phyloP scores from a whole-genome alignment of 2,113 vertebrate genomes.

The Odobenus rosmarus region DNA sequence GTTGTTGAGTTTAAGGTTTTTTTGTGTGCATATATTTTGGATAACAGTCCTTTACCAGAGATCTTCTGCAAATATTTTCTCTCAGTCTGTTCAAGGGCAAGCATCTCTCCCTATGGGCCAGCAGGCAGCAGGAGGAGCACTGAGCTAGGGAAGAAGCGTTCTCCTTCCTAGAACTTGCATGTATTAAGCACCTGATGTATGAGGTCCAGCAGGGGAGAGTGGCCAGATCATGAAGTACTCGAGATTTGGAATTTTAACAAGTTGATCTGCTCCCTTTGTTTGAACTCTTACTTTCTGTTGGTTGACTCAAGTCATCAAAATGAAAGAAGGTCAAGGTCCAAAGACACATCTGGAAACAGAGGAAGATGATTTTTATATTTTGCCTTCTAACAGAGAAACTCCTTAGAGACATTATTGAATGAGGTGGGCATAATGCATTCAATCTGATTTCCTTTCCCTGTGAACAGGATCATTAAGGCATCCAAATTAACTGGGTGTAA shows the following conservation, averaged over 20 bases:
- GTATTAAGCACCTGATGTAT: not conserved
- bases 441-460: slow-evolving; percentile 22
- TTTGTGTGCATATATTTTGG: not conserved
- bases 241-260: not conserved
- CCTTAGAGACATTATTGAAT: slow-evolving; percentile 19
- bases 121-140: not conserved
- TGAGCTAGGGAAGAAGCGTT: accelerated
- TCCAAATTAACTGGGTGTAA: slow-evolving; percentile 70
- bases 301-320: not conserved
- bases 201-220: not conserved
- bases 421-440: slow-evolving; percentile 24
- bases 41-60: not conserved
- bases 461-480: slow-evolving; percentile 61
- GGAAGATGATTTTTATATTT: not conserved
- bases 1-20: not conserved
- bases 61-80: not conserved
- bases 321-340: not conserved
- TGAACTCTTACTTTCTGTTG: not conserved
- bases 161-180: not conserved
- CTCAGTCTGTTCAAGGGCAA: not conserved
- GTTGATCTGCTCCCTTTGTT: not conserved
- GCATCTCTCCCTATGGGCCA: not conserved
- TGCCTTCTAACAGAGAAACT: slow-evolving; percentile 43
- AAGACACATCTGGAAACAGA: not conserved
- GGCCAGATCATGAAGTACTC: not conserved